Evolutionary conservation across 2,888 invertebrate species (phyloP), one percentile per base, ranked within the genome.

Genomic region (Glyphotaelius pellucidus): DNA sequence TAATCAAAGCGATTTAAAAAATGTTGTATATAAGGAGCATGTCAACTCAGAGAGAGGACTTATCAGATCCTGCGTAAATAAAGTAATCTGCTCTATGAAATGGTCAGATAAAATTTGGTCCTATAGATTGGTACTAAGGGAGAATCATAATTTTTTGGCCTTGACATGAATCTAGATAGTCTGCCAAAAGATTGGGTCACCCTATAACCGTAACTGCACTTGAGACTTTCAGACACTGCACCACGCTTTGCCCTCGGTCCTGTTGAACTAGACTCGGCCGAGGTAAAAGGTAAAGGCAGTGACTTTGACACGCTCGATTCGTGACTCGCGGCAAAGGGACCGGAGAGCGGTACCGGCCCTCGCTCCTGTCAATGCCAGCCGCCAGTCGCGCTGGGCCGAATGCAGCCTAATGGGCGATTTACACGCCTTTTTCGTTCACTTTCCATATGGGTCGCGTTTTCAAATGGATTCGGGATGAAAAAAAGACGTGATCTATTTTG

Each of bases 281-380:
- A 87, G 90, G 25, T 67, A 67, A 67, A 67, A n/a, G 25, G 67
- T 67, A 67, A 67, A 67, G 25, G 92, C 90, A 80, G 47, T 91
- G 92, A 91, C 92, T 85, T 89, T 92, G 92, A 92, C 91, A 81
- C 38, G 92, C 85, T 85, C 80, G 88, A 80, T 88, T 92, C 92
- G 92, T 92, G 92, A 92, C 92, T 89, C 31, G 25, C 85, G 35
- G 85, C 35, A 52, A 42, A 38, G n/a, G 81, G 81, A 11, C 35
- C 83, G 4, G 32, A 84, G 84, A 38, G 84, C 88, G 25, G 88
- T 19, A 35, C 12, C 52, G 32, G 79, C 25, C 25, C 19, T 11
- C 11, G 19, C 35, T 7, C 79, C 88, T 79, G 88, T 89, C 88
- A 79, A 80, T 89, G 79, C 35, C 52, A 79, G 32, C 14, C 30